phyloP scores from a whole-genome alignment of 2,797 vertebrate genomes.

The Neomorphus geoffroyi region DNA sequence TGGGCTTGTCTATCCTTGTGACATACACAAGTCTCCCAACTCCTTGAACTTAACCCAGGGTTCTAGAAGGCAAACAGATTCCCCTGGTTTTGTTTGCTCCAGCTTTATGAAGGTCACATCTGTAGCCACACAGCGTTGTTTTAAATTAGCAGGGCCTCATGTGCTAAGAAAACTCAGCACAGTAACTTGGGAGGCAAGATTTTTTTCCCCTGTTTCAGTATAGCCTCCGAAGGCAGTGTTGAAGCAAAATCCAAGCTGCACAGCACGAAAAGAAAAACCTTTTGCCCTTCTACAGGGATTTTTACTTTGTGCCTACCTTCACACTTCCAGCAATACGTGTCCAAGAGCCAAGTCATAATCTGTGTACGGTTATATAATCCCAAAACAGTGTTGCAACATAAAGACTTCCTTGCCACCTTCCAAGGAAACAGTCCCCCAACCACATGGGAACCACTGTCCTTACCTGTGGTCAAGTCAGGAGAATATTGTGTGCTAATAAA shows the following conservation, averaged over 20 bases:
- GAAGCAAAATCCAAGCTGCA: background rate
- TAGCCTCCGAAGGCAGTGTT: accelerated
- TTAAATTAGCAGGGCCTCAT: background rate
- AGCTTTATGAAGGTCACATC: background rate
- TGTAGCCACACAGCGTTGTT: background rate
- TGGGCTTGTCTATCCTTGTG: background rate
- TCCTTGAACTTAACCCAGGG: background rate
- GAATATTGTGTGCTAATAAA: background rate
- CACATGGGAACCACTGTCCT: background rate
- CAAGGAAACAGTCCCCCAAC: background rate
- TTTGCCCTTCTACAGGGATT: background rate
- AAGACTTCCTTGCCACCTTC: background rate
- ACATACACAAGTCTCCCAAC: background rate
- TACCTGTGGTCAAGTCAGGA: background rate
- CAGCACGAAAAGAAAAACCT: background rate
- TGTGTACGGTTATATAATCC: background rate
- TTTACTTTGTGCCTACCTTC: accelerated
- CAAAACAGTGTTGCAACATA: accelerated
- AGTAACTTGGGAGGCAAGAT: background rate
- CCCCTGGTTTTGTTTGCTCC: background rate
- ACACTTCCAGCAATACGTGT: accelerated
- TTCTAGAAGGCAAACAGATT: background rate
- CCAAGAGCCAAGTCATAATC: accelerated
- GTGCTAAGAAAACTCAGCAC: background rate
- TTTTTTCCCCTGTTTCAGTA: background rate